Base-by-base conservation (phyloP, 1,140 invertebrate species). In the Colletes latitarsis region DNA sequence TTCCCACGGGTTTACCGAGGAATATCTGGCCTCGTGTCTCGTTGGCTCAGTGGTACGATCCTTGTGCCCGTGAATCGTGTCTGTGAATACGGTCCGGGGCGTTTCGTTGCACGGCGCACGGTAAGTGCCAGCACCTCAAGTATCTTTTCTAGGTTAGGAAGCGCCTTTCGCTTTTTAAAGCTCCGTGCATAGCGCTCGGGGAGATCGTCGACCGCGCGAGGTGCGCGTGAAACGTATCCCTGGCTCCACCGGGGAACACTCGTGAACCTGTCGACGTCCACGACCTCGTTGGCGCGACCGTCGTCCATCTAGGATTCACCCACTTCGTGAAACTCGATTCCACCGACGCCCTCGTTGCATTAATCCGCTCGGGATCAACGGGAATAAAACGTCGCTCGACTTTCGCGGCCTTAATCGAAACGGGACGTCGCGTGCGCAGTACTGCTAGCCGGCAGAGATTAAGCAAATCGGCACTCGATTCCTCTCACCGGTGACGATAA, bases 71-170 rank as follows among this genome's bases (percentile, higher is more conserved):
- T 68, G 53, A 70, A 76, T 58, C 58, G 64, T 60, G 77, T n/a
- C 64, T 64, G 52, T 55, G 77, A 79, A 73, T 64, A 79, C 77
- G 53, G 71, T 46, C 30, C 62, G 72, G n/a, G 73, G 67, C 62
- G 41, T 55, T 30, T 21, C 39, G 57, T 43, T 66, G 68, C 43
- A 39, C 69, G 68, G 60, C 52, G 70, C 39, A 66, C 74, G 74
- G 67, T 53, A 55, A 82, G 80, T 69, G 79, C 74, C 73, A 43
- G 75, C 62, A 62, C 43, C 71, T 68, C 46, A 63, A 19, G 15
- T 46, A 57, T 67, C 70, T 86, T 74, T 87, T 87, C 19, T 86
- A 87, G 85, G 85, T 87, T 87, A 87, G 85, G 85, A 53, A 77
- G 77, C 76, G 53, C 64, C 63, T 55, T 49, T 21, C 63, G 82